phyloP scores from a whole-genome alignment of 2,797 vertebrate species.

The Brachyalestes nurse region DNA sequence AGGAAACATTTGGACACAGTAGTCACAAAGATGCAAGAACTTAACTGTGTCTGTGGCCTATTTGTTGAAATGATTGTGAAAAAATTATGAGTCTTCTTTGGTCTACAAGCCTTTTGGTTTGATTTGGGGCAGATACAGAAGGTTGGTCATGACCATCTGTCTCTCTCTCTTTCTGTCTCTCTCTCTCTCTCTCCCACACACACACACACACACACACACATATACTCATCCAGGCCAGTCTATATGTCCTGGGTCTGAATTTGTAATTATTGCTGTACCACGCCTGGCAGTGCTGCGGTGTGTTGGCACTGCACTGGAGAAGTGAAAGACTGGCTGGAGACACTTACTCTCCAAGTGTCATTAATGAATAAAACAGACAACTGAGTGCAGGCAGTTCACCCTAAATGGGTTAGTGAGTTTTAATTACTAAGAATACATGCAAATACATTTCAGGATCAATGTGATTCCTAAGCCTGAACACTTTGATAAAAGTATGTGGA shows the following conservation, averaged over 20 bases:
- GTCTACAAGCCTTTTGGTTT: constrained; percentile 33
- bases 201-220: constrained; percentile 14
- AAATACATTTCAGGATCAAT: background rate
- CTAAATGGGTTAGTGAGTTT: background rate
- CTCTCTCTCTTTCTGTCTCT: too few species aligned
- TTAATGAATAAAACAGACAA: constrained; percentile 48
- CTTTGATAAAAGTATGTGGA: too few species aligned
- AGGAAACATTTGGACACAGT: background rate
- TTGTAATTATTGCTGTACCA: constrained; percentile 43
- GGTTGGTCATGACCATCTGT: background rate
- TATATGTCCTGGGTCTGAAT: constrained; percentile 40
- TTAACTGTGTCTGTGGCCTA: constrained; percentile 1
- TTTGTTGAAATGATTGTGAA: constrained; percentile 42
- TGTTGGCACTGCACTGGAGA: constrained; percentile 20
- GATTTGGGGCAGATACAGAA: constrained; percentile 17
- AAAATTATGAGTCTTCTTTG: constrained; percentile 22
- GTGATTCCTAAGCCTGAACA: too few species aligned
- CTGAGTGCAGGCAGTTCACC: background rate
- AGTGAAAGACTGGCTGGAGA: constrained; percentile 23
- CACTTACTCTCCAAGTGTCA: constrained; percentile 23
- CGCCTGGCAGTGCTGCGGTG: constrained; percentile 26
- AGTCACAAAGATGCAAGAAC: constrained; percentile 1
- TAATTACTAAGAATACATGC: background rate
- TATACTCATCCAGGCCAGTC: constrained; percentile 1
- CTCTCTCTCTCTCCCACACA: background rate